Evolutionary conservation across 2,113 vertebrate genomes (phyloP), one percentile per base, ranked within the genome.

Genomic region (Odocoileus hemionus): DNA sequence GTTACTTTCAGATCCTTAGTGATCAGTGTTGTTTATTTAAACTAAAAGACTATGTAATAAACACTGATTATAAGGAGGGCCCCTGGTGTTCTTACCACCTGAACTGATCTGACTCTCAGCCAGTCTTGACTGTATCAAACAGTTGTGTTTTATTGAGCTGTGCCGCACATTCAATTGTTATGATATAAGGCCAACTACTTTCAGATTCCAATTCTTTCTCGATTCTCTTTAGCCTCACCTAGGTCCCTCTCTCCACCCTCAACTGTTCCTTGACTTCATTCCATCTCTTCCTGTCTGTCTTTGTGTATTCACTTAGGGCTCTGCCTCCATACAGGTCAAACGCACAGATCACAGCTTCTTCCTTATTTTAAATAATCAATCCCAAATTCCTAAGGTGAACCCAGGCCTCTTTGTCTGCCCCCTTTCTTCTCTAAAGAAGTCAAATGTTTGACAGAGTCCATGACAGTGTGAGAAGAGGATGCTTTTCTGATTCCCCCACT

Each of bases 401-500:
- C 14, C 45, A 86, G 39, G 10, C 28, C 26, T 55, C 64, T 88
- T 84, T 15, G 5, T 30, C 45, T 54, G 6, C 47, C 7, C 50
- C 36, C 15, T 64, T 28, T 58, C n/a, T 52, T 94, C 60, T 86
- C 39, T 86, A 33, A 36, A 89, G 50, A 54, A 88, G 8, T 17
- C 76, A 91, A 30, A 5, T 64, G 3, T 70, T 67, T 67, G 83
- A 50, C 83, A 36, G 47, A 57, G 8, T 39, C 58, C 39, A 13
- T 5, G 12, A 36, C 0, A 4, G 10, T 43, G 5, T 0, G 5
- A 58, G 47, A 80, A 83, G 17, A 43, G 2, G n/a, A 11, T 16
- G 3, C 17, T 30, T 60, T 82, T 60, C 58, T 17, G 7, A 23
- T 0, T 25, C 3, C 11, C 5, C 3, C 8, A 10, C 33, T 52